phyloP scores from a whole-genome alignment of 2,888 invertebrate genomes.

The Erynnis tages region DNA sequence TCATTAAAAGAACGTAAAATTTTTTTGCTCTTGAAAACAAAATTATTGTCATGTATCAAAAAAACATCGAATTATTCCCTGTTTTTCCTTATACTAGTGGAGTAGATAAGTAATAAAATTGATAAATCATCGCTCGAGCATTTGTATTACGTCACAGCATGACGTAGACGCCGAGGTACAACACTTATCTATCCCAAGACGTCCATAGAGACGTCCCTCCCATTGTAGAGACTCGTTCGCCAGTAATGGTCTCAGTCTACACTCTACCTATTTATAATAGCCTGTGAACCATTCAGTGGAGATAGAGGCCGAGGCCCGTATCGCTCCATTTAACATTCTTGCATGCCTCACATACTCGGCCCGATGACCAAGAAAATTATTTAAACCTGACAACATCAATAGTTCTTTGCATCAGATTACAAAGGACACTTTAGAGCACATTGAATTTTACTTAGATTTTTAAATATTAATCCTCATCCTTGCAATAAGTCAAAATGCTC shows the following conservation, averaged over 20 bases:
- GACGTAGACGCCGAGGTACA: slow-evolving; percentile 4
- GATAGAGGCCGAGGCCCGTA: slow-evolving; percentile 58
- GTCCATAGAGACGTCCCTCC: slow-evolving; percentile 12
- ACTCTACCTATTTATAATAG: slow-evolving; percentile 47
- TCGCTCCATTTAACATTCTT: slow-evolving; percentile 68
- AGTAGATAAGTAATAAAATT: not conserved
- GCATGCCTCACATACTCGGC: slow-evolving; percentile 54
- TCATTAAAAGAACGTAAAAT: no score
- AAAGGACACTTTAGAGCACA: no score
- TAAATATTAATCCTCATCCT: no score
- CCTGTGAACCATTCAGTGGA: slow-evolving; percentile 61
- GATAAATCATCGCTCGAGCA: not conserved
- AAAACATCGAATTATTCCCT: not conserved
- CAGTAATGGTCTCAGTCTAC: slow-evolving; percentile 27
- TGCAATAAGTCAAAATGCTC: no score
- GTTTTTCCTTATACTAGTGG: not conserved
- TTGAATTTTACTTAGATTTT: no score
- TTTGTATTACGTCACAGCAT: slow-evolving; percentile 11
- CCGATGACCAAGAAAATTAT: slow-evolving; percentile 40
- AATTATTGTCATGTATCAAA: no score
- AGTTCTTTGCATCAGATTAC: no score
- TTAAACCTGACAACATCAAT: slow-evolving; percentile 29
- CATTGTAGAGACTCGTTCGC: slow-evolving; percentile 17
- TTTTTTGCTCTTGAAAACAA: no score
- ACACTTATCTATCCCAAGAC: slow-evolving; percentile 17